Conservation (phyloP, 1,140 invertebrate species). For the Yoshiicerus persimilis region DNA sequence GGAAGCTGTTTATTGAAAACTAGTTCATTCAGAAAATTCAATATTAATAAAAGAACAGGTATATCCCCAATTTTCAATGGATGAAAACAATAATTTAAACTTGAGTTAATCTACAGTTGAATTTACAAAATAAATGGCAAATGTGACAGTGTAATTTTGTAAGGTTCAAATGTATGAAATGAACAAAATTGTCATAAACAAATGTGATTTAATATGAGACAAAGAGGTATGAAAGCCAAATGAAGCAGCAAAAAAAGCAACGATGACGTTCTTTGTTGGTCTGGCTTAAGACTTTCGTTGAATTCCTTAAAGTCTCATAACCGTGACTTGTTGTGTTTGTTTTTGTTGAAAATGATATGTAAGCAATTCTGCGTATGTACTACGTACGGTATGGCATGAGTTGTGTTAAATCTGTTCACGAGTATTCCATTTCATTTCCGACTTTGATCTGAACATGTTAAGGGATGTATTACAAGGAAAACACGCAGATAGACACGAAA, state of each 20-base stretch:
- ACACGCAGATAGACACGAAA: not conserved
- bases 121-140: too few species aligned
- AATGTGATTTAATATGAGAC: not conserved
- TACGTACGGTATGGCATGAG: not conserved
- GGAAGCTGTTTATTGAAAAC: too few species aligned
- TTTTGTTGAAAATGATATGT: not conserved
- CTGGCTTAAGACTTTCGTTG: not conserved
- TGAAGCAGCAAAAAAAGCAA: not conserved
- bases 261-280: not conserved
- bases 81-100: too few species aligned
- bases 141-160: too few species aligned
- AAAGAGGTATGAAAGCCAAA: not conserved
- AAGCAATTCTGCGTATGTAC: not conserved
- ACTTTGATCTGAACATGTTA: not conserved
- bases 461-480: not conserved
- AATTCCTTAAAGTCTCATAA: slow-evolving; percentile 1
- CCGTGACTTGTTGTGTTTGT: not conserved
- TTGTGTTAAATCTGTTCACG: not conserved
- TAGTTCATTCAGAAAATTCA: too few species aligned
- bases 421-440: not conserved
- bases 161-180: too few species aligned
- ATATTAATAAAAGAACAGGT: too few species aligned
- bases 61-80: too few species aligned
- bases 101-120: too few species aligned
- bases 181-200: not conserved